These are phyloP conservation scores for Eulithis testata DNA, from an alignment of 2,888 invertebrate species.

Conservation along the genomic window DNA sequence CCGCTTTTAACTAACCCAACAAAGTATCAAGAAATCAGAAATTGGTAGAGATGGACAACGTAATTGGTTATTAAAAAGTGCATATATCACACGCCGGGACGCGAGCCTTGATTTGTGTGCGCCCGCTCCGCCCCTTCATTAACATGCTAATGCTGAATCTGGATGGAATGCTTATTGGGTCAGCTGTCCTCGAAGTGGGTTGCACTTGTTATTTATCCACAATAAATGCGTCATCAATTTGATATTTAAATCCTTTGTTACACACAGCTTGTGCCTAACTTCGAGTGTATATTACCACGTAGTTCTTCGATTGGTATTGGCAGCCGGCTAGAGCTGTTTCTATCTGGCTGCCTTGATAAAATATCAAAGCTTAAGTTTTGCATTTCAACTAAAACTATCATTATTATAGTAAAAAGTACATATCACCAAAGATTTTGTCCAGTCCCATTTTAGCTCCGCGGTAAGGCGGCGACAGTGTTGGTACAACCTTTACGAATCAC, in stretches of 20 bases:
- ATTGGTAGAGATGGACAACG: conserved; percentile 56
- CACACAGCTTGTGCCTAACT: too few species aligned
- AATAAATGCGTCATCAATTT: neutral
- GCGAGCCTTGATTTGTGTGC: conserved; percentile 62
- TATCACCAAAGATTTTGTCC: too few species aligned
- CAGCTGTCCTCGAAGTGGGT: conserved; percentile 45
- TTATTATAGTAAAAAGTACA: too few species aligned
- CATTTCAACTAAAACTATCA: too few species aligned
- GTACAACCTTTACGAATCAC: too few species aligned
- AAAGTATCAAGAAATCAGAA: conserved; percentile 29
- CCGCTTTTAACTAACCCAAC: conserved; percentile 28
- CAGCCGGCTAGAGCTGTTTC: too few species aligned
- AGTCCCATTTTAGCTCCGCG: too few species aligned
- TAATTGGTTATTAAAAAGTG: conserved; percentile 80
- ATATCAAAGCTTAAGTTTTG: too few species aligned
- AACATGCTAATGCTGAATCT: conserved; percentile 78
- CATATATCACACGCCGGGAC: conserved; percentile 74
- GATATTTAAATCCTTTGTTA: neutral
- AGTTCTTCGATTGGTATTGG: too few species aligned
- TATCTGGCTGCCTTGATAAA: too few species aligned
- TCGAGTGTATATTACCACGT: too few species aligned
- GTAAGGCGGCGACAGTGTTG: too few species aligned
- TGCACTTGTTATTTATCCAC: conserved; percentile 16
- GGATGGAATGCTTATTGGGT: conserved; percentile 55
- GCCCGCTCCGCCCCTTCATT: conserved; percentile 76